These are phyloP conservation scores for Dunckerocampus dactyliophorus DNA, from an alignment of 2,113 vertebrate species.

Conservation along the genomic window DNA sequence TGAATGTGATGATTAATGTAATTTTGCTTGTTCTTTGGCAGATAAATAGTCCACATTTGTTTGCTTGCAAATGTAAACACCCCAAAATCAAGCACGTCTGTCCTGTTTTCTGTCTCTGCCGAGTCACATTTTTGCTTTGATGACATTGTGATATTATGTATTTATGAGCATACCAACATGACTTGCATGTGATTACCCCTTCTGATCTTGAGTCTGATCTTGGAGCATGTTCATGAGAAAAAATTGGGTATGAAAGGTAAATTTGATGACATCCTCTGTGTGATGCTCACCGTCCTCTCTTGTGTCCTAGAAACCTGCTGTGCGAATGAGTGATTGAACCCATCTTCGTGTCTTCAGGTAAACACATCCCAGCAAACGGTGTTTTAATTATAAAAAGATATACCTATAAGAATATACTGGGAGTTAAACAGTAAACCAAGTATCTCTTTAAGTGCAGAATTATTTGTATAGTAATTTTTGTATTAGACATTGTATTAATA, in stretches of 20 bases:
- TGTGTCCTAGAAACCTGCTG: constrained; percentile 48
- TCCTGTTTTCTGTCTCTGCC: neutral
- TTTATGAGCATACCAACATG: neutral
- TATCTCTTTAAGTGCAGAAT: neutral
- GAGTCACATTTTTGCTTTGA: neutral
- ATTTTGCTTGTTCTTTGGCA: neutral
- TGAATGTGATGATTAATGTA: constrained; percentile 21
- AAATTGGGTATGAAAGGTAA: neutral
- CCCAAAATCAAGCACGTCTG: neutral
- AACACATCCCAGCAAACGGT: constrained; percentile 4
- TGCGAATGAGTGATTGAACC: constrained; percentile 76
- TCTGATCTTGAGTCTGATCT: neutral
- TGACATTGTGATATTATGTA: neutral
- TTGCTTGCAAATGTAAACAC: neutral
- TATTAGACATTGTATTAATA: too few species aligned
- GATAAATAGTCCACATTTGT: neutral
- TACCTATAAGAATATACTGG: constrained; percentile 2
- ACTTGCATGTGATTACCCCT: neutral
- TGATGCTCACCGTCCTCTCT: neutral
- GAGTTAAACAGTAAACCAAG: neutral
- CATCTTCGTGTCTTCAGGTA: constrained; percentile 67
- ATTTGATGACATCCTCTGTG: neutral
- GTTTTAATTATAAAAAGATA: constrained; percentile 3
- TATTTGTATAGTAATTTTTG: too few species aligned
- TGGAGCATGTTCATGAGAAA: neutral